Percentiles rank a stretch among this genome's conserved stretches.
Conservation (phyloP, 1,140 invertebrate genomes). For the Geopemphigus sp. region DNA sequence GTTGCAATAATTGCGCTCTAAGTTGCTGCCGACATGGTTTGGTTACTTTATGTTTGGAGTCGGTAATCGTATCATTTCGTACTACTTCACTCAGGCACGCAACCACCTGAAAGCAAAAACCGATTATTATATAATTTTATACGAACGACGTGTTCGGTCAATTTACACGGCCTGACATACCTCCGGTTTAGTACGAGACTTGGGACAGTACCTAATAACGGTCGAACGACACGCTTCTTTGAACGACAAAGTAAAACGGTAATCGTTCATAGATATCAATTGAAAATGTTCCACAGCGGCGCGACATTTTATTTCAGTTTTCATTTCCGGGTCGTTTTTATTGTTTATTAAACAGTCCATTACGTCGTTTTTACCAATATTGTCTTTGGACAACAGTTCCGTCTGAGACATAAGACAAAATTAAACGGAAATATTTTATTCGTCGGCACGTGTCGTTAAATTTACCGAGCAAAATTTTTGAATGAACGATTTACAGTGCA, state of each 20-base stretch:
- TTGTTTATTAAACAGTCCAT: conserved; percentile 92
- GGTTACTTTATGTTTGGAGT: conserved; percentile 73
- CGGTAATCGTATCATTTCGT: conserved; percentile 80
- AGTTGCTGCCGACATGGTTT: conserved; percentile 86
- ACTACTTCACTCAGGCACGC: conserved; percentile 87
- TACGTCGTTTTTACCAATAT: conserved; percentile 62
- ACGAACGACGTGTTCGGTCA: neutral
- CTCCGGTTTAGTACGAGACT: conserved; percentile 57
- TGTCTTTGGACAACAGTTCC: conserved; percentile 32
- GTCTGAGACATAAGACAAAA: neutral
- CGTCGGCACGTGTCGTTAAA: neutral
- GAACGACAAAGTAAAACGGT: conserved; percentile 92
- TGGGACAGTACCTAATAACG: conserved; percentile 76
- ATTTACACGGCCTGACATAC: conserved; percentile 21
- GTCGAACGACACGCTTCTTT: conserved; percentile 87
- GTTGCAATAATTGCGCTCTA: conserved; percentile 81
- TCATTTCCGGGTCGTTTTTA: conserved; percentile 80
- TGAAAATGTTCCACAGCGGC: conserved; percentile 93
- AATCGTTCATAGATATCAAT: conserved; percentile 88
- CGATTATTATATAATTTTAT: neutral
- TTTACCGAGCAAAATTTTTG: conserved; percentile 74
- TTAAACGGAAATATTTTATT: conserved; percentile 21
- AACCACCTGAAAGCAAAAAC: conserved; percentile 68
- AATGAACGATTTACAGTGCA: conserved; percentile 78
- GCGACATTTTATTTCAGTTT: conserved; percentile 78